These are phyloP conservation scores for Heteromyza rotundicornis DNA, from an alignment of 2,888 invertebrate genomes.

Conservation along the genomic window DNA sequence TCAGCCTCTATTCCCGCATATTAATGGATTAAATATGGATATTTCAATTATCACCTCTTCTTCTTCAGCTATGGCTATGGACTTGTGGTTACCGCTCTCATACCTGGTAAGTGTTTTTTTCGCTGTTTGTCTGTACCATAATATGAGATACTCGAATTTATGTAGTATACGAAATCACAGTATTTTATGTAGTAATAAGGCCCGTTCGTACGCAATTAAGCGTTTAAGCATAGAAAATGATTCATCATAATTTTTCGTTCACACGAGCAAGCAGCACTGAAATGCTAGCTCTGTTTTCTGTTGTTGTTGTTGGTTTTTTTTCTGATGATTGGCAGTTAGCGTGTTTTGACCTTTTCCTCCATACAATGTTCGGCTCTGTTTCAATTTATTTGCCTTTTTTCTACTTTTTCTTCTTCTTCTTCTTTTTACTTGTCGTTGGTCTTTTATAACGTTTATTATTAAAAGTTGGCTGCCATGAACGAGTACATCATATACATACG, in stretches of 20 bases:
- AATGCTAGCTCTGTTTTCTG: too few relatives aligned
- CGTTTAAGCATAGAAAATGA: conserved; percentile 5
- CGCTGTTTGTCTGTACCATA: not conserved
- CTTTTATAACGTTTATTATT: not conserved
- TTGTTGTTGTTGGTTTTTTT: not conserved
- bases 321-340: conserved; percentile 1
- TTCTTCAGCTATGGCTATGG: conserved; percentile 18
- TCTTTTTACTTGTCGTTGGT: not conserved
- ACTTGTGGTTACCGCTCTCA: not conserved
- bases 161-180: too few relatives aligned
- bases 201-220: not conserved
- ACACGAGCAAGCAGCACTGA: too few relatives aligned
- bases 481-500: too few relatives aligned
- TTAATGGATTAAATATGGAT: conserved; percentile 7
- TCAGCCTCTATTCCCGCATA: not conserved
- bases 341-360: conserved; percentile 19
- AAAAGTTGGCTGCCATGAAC: not conserved
- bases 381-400: not conserved
- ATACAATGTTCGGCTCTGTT: conserved; percentile 6
- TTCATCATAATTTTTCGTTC: conserved; percentile 9
- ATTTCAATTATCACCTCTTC: conserved; percentile 7
- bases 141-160: too few relatives aligned
- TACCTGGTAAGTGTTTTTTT: conserved; percentile 19
- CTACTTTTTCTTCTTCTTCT: not conserved
- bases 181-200: too few relatives aligned